Percentiles rank a stretch among this genome's conserved stretches.
phyloP scores from a whole-genome alignment of 1,140 invertebrate species.

The Tachypleus tridentatus region DNA sequence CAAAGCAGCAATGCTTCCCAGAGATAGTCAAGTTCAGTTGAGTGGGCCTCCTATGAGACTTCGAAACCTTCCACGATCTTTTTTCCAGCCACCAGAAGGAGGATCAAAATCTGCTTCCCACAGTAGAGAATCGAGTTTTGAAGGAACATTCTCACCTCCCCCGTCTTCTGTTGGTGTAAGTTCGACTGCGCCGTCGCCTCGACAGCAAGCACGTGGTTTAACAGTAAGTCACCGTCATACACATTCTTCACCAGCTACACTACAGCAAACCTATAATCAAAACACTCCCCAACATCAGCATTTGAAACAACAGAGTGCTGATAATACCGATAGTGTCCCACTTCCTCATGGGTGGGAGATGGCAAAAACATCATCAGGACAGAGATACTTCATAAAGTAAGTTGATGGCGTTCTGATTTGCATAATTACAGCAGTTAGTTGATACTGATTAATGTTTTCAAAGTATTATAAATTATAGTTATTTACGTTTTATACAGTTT shows the following conservation, averaged over 20 bases:
- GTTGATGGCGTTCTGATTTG: conserved; percentile 29
- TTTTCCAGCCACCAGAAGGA: no score
- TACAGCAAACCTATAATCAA: conserved; percentile 57
- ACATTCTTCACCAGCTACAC: conserved; percentile 87
- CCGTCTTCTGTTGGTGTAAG: not conserved
- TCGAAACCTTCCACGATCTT: no score
- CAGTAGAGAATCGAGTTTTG: no score
- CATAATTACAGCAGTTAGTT: no score
- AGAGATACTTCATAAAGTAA: conserved; percentile 96
- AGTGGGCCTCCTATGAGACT: conserved; percentile 34
- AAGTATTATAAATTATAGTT: no score
- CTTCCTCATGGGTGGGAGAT: conserved; percentile 92
- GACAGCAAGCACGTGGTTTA: conserved; percentile 18
- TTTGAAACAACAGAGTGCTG: conserved; percentile 79
- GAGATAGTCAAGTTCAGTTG: no score
- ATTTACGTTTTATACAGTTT: no score
- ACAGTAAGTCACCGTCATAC: conserved; percentile 66
- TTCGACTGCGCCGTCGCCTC: not conserved
- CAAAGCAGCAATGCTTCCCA: no score
- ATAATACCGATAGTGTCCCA: conserved; percentile 61
- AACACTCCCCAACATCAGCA: conserved; percentile 41
- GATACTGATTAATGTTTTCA: no score
- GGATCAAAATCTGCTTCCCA: no score
- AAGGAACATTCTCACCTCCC: no score
- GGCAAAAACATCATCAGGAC: conserved; percentile 79